These are phyloP conservation scores for Columba guinea DNA, from an alignment of 2,797 vertebrate genomes.

Conservation along the genomic window DNA sequence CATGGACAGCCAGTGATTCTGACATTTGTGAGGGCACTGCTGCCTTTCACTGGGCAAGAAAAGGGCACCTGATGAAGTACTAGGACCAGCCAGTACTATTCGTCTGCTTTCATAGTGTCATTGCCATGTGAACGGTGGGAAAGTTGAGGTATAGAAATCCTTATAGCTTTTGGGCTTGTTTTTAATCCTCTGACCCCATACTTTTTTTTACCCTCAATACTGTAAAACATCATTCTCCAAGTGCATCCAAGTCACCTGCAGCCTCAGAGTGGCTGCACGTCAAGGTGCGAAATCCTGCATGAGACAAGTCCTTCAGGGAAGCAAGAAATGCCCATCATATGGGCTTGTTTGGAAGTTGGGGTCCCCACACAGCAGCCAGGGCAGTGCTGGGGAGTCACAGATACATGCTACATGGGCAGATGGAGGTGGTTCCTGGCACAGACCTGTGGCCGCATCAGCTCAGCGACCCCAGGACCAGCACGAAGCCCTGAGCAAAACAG, in stretches of 20 bases:
- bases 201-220: background rate
- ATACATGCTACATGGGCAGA: rapidly evolving
- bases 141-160: background rate
- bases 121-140: background rate
- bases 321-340: background rate
- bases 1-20: rapidly evolving
- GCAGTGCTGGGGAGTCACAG: background rate
- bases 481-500: rapidly evolving
- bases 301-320: background rate
- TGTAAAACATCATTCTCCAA: background rate
- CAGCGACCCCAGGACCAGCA: too few species aligned
- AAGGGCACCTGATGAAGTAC: background rate
- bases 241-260: background rate
- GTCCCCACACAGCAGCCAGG: background rate
- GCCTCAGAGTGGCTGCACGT: background rate
- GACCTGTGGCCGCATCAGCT: background rate
- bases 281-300: background rate
- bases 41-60: background rate
- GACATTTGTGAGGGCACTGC: background rate
- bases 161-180: background rate
- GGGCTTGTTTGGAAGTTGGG: background rate
- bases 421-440: background rate
- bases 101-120: background rate
- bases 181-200: background rate
- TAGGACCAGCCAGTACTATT: background rate